Evolutionary conservation across 2,113 vertebrate genomes (phyloP), one percentile per base, ranked within the genome.

Genomic region (Chionodraco myersi): DNA sequence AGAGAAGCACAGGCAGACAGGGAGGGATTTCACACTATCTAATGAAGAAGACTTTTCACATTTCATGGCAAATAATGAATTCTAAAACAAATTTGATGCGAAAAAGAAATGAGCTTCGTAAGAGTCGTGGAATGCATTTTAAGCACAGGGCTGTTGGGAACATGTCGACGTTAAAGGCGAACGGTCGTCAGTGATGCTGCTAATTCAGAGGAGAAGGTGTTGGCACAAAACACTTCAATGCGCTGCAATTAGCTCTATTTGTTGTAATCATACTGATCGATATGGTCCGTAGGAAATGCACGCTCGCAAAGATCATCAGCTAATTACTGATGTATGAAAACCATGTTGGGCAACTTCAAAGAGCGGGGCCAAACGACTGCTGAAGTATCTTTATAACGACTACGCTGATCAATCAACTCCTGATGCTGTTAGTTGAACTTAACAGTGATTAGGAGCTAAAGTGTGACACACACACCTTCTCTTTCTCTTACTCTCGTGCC

Each of bases 21-120:
- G 74, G 77, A 81, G 84, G 83, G 84, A 91, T 93, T 94, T 93
- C 86, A 93, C 89, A 92, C 76, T 64, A 77, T 77, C 82, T 93
- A 91, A 92, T 92, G 90, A 93, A 92, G 86, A 89, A 89, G 88
- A 91, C 88, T 89, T 94, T 90, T 92, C 92, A 91, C 84, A 92
- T 94, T 93, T 92, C 88, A 93, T 91, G 84, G 89, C 86, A 93
- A 94, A 94, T 92, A 93, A 94, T 92, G 88, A 93, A 92, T 93
- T 93, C 88, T 88, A 83, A 89, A 92, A 88, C 85, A 89, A 91
- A 92, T 92, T 91, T 88, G n/a, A 72, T 68, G 78, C 16, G 54
- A 84, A 88, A 91, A 87, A 82, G 75, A 88, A 91, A 94, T 88
- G 81, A 91, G 87, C 69, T 80, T 71, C 13, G 30, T 73, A 69